Evolutionary conservation across 1,140 invertebrate genomes (phyloP).

Genomic region (Nautilus pompilius): DNA sequence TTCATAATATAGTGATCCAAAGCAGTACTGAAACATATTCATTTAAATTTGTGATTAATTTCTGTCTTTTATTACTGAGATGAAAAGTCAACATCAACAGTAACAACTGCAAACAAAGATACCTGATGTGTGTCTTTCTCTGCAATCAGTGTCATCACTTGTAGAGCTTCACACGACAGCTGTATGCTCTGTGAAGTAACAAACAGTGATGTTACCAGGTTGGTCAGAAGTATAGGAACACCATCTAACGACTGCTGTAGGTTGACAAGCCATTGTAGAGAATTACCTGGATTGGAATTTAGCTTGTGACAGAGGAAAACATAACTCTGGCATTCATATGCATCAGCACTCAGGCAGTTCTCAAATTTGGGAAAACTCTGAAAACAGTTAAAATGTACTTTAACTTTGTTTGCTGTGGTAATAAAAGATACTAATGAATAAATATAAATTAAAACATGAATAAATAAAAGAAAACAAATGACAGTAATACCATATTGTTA

Average conservation of each 20-base stretch:
- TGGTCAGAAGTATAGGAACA: constrained; percentile 13
- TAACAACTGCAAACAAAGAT: neutral
- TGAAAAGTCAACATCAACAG: neutral
- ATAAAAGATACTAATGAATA: too few relatives aligned
- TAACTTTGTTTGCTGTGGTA: too few relatives aligned
- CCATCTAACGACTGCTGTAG: constrained; percentile 10
- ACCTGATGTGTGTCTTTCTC: constrained; percentile 22
- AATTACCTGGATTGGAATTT: too few relatives aligned
- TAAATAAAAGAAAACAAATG: too few relatives aligned
- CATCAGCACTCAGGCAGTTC: neutral
- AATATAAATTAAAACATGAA: too few relatives aligned
- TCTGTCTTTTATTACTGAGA: neutral
- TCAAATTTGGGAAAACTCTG: too few relatives aligned
- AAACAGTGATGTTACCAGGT: constrained; percentile 18
- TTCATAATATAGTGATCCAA: neutral
- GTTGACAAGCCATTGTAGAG: constrained; percentile 13
- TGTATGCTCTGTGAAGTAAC: constrained; percentile 4
- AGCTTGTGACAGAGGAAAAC: constrained; percentile 5
- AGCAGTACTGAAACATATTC: neutral
- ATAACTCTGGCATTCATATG: constrained; percentile 3
- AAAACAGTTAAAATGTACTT: too few relatives aligned
- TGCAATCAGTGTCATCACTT: constrained; percentile 14
- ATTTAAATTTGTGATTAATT: neutral
- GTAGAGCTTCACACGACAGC: constrained; percentile 6
- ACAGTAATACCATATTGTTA: too few relatives aligned